Conservation (phyloP, 1,140 invertebrate species). For the Panagrolaimus sp. region DNA sequence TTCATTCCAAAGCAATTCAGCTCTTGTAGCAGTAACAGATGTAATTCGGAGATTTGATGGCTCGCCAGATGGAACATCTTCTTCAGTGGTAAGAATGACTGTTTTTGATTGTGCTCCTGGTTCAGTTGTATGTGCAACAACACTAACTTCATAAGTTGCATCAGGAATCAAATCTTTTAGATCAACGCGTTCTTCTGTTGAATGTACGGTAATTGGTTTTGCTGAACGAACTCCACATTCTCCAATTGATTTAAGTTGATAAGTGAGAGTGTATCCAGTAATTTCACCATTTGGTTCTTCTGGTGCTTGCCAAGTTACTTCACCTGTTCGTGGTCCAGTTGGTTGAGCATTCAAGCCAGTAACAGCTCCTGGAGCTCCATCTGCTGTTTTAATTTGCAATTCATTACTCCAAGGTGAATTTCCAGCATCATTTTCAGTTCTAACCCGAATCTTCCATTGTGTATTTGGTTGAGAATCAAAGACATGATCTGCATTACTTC, state of each 20-base stretch:
- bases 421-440: conserved; percentile 58
- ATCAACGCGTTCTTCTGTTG: conserved; percentile 32
- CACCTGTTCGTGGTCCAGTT: conserved; percentile 37
- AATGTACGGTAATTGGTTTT: conserved; percentile 45
- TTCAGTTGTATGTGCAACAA: conserved; percentile 56
- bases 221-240: conserved; percentile 50
- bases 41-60: conserved; percentile 47
- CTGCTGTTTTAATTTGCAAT: conserved; percentile 38
- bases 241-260: conserved; percentile 57
- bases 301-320: conserved; percentile 47
- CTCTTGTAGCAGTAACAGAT: conserved; percentile 54
- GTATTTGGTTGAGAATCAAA: conserved; percentile 56
- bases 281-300: conserved; percentile 57
- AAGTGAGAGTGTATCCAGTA: conserved; percentile 58
- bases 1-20: conserved; percentile 57
- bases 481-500: conserved; percentile 45
- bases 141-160: conserved; percentile 55
- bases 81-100: conserved; percentile 52
- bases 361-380: conserved; percentile 54
- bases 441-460: conserved; percentile 50
- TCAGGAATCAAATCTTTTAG: conserved; percentile 54
- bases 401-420: conserved; percentile 55
- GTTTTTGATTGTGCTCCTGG: conserved; percentile 52
- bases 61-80: conserved; percentile 51
- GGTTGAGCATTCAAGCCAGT: conserved; percentile 44